A percentile compares a stretch with the other conserved stretches of the same genome.
Conservation (phyloP, 2,113 vertebrate species). For the Alethe castanea region DNA sequence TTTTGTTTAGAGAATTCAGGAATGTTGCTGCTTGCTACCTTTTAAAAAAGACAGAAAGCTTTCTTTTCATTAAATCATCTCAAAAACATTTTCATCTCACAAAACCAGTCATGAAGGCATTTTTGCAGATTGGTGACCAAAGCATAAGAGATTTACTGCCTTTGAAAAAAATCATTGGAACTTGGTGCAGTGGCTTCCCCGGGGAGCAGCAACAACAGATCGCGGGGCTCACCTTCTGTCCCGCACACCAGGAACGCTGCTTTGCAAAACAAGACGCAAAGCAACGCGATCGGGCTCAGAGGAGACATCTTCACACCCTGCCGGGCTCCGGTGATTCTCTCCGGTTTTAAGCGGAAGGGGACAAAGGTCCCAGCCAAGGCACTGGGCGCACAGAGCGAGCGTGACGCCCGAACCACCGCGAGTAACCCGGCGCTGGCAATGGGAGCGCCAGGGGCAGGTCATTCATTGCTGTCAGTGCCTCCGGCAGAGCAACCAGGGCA, state of each 20-base stretch:
- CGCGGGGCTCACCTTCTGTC: constrained; percentile 7
- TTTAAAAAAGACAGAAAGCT: not conserved
- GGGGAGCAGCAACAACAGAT: not conserved
- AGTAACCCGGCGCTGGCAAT: not conserved
- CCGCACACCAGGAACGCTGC: not conserved
- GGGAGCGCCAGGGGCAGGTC: too few species aligned
- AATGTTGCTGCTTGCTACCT: not conserved
- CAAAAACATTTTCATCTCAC: not conserved
- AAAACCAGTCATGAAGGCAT: not conserved
- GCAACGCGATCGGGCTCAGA: not conserved
- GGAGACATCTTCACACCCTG: not conserved
- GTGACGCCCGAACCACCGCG: too few species aligned
- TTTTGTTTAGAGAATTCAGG: not conserved
- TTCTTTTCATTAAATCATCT: not conserved
- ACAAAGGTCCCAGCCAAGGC: constrained; percentile 3
- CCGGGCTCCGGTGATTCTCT: too few species aligned
- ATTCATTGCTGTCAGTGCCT: not conserved
- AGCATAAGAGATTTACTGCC: not conserved
- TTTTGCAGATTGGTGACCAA: not conserved
- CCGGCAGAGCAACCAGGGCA: not conserved
- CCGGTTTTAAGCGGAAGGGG: not conserved
- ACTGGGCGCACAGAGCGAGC: not conserved
- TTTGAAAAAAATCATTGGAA: not conserved
- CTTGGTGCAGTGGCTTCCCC: not conserved
- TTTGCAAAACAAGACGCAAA: not conserved